Percentiles rank a stretch among this genome's conserved stretches.
These are phyloP conservation scores for Syndactyla subalaris DNA, from an alignment of 2,797 vertebrate genomes.

Conservation along the genomic window DNA sequence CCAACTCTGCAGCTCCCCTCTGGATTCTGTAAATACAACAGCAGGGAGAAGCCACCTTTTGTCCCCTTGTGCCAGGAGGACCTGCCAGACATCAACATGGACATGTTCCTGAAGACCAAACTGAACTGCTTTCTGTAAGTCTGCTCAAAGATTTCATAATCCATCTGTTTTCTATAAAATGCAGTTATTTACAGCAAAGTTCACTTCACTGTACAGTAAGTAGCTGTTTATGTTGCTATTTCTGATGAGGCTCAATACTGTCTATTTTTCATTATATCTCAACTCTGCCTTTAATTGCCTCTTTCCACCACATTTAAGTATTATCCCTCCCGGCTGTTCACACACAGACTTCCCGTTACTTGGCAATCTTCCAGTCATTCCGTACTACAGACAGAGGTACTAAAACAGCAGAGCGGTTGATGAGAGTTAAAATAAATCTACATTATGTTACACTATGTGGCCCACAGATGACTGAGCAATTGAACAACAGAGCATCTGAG, in stretches of 20 bases:
- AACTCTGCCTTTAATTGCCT: slow-evolving; percentile 45
- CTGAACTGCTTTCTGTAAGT: neutral
- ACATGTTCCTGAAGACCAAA: neutral
- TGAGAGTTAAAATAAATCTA: slow-evolving; percentile 14
- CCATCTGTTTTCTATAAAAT: slow-evolving; percentile 49
- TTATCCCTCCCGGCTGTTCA: neutral
- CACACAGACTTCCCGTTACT: neutral
- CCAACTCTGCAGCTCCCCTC: neutral
- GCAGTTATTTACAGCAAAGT: slow-evolving; percentile 35
- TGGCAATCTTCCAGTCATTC: slow-evolving; percentile 37
- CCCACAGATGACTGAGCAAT: neutral
- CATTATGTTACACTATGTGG: neutral
- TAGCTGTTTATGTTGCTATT: slow-evolving; percentile 31
- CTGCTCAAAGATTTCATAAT: slow-evolving; percentile 24
- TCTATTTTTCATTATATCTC: slow-evolving; percentile 19
- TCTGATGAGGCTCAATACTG: slow-evolving; percentile 24
- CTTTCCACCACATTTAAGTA: slow-evolving; percentile 1
- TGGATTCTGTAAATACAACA: neutral
- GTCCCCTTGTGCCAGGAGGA: neutral
- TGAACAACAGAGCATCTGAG: neutral
- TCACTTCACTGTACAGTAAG: slow-evolving; percentile 11
- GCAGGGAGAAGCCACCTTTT: neutral
- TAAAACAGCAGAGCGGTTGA: slow-evolving; percentile 6
- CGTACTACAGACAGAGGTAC: neutral
- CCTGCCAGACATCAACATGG: neutral